phyloP scores from a whole-genome alignment of 2,888 invertebrate species.

The Brachynemurus nebulosus region DNA sequence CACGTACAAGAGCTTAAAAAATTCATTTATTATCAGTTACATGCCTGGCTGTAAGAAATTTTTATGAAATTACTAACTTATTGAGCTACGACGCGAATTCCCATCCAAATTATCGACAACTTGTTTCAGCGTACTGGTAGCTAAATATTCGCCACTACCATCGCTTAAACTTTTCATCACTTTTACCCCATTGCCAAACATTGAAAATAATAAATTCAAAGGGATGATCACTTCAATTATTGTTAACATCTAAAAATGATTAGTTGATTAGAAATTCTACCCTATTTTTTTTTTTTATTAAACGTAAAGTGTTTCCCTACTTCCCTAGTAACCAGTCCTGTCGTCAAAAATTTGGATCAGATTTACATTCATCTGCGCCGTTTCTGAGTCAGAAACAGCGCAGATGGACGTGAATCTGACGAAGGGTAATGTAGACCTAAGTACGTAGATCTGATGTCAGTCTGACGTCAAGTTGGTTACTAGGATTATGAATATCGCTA shows the following conservation, averaged over 20 bases:
- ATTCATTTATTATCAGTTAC: not conserved
- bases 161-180: conserved; percentile 42
- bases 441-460: too few relatives aligned
- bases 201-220: conserved; percentile 68
- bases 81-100: conserved; percentile 34
- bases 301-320: too few relatives aligned
- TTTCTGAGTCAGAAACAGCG: too few relatives aligned
- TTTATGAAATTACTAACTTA: conserved; percentile 33
- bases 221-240: conserved; percentile 83
- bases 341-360: too few relatives aligned
- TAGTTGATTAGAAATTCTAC: too few relatives aligned
- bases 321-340: too few relatives aligned
- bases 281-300: too few relatives aligned
- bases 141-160: not conserved
- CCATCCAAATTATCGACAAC: conserved; percentile 25
- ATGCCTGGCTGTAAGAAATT: not conserved
- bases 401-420: too few relatives aligned
- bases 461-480: too few relatives aligned
- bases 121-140: conserved; percentile 1
- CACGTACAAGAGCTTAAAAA: conserved; percentile 44
- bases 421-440: too few relatives aligned
- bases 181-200: conserved; percentile 79
- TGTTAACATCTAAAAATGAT: conserved; percentile 61
- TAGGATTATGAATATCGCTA: too few relatives aligned
- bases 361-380: too few relatives aligned